phyloP scores from a whole-genome alignment of 2,888 invertebrate genomes.

The Rhopalosiphum nymphaeae region DNA sequence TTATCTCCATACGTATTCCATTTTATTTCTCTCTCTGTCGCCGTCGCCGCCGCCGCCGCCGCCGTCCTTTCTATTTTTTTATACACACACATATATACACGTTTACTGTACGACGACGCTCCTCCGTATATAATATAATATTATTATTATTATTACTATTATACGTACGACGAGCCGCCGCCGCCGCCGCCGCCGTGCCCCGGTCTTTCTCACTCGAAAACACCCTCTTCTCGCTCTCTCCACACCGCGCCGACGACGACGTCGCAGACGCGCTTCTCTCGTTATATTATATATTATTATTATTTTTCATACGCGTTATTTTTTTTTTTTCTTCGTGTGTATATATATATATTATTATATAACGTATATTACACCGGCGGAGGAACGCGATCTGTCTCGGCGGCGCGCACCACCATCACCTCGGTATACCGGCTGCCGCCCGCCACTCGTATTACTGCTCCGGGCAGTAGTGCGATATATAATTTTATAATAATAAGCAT shows the following conservation, averaged over 20 bases:
- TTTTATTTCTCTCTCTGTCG: conserved; percentile 21
- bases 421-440: neutral
- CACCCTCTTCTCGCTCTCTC: neutral
- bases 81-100: neutral
- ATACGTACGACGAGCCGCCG: neutral
- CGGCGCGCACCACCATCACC: neutral
- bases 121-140: conserved; percentile 23
- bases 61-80: neutral
- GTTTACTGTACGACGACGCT: neutral
- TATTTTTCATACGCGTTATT: conserved; percentile 6
- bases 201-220: neutral
- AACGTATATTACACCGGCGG: neutral
- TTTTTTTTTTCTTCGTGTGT: neutral
- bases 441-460: neutral
- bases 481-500: neutral
- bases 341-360: neutral
- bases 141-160: conserved; percentile 15
- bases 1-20: conserved; percentile 1
- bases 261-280: conserved; percentile 17
- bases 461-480: neutral
- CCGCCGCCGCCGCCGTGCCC: neutral
- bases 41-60: neutral
- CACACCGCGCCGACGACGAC: neutral
- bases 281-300: neutral
- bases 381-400: conserved; percentile 7